Base-by-base conservation (phyloP, 2,888 invertebrate genomes). In the Bombylius discolor region DNA sequence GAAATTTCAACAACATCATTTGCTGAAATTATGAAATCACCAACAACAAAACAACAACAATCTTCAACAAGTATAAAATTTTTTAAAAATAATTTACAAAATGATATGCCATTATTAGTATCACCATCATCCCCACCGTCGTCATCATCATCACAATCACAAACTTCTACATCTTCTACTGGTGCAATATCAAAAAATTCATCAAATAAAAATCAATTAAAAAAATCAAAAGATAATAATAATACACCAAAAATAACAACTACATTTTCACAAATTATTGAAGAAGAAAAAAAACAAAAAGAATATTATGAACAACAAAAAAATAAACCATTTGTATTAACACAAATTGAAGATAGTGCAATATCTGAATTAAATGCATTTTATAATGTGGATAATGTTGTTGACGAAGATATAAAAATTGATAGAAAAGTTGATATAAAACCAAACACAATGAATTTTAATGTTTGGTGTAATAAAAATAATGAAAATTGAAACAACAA, bases 341-440 rank as follows among this genome's bases (percentile, higher is more conserved):
- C 89, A 14, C 89, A 90, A 81, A 89, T 89, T 62, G 93, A 93
- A 76, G 92, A 93, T 69, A 83, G 82, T 68, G 92, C 92, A 1
- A 89, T 93, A 62, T 83, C 85, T 59, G 89, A 91, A 62, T 71
- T 93, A 57, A 77, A 82, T 56, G 76, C 78, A 57, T 85, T 87
- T 69, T 92, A 92, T 73, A 84, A 84, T 64, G 79, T 82, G 1
- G 81, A 81, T 56, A 81, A 83, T 64, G 76, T 81, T 36, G 79
- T 79, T 47, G 88, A 90, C 63, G 89, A 90, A 70, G 70, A 79
- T 52, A 87, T 91, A 54, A 82, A 82, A 3, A 83, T 90, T 47
- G 66, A 57, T n/a, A 52, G 72, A 2, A 68, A 65, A 57, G 23
- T 23, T 23, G 23, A 23, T 23, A 23, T 3, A 23, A 60, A 62